These are phyloP conservation scores for Salvelinus namaycush DNA, from an alignment of 2,113 vertebrate genomes.

Conservation along the genomic window DNA sequence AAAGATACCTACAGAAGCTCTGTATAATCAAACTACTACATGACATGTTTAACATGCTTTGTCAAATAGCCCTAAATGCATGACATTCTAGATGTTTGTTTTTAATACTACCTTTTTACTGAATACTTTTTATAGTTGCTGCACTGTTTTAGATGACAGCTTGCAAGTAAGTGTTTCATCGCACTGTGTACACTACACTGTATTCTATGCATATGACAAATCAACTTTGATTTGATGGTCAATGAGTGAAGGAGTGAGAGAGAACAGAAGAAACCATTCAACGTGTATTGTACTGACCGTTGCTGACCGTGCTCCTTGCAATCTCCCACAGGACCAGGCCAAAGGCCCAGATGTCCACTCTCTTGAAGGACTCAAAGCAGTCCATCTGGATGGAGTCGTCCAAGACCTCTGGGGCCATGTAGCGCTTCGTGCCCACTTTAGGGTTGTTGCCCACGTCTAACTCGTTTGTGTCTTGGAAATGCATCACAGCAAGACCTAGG, in stretches of 20 bases:
- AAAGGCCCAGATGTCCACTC: constrained; percentile 97
- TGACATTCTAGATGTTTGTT: neutral
- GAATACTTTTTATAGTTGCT: no score
- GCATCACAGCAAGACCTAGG: constrained; percentile 95
- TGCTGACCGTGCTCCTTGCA: constrained; percentile 93
- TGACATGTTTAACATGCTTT: neutral
- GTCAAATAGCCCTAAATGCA: neutral
- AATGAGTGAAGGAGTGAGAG: no score
- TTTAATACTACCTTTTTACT: no score
- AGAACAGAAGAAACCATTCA: no score
- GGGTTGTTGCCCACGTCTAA: constrained; percentile 97
- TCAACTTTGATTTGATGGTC: no score
- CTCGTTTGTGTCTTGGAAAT: constrained; percentile 97
- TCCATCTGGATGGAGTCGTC: constrained; percentile 96
- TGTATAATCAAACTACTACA: neutral
- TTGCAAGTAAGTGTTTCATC: no score
- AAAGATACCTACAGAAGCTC: neutral
- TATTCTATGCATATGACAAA: no score
- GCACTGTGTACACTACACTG: no score
- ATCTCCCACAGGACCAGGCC: constrained; percentile 98
- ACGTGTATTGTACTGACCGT: constrained; percentile 79
- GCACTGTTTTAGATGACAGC: no score
- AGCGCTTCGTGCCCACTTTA: constrained; percentile 96
- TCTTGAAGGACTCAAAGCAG: constrained; percentile 95
- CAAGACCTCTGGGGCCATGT: constrained; percentile 97